phyloP scores from a whole-genome alignment of 2,797 vertebrate genomes.

The Chrysocyon brachyurus region DNA sequence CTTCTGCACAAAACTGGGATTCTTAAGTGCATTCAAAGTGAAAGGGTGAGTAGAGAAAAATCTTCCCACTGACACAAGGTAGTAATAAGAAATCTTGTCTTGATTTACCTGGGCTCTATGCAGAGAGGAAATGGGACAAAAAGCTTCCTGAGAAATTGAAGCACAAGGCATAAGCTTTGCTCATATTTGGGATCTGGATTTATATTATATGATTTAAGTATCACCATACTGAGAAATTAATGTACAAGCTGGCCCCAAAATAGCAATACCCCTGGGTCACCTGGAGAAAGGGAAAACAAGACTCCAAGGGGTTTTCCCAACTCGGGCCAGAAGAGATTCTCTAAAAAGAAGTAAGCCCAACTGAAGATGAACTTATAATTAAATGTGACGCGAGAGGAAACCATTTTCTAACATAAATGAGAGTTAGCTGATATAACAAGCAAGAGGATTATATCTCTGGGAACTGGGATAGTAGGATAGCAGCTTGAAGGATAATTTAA shows the following conservation, averaged over 20 bases:
- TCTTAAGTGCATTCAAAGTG: neutral
- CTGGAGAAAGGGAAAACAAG: conserved; percentile 51
- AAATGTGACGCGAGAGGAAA: conserved; percentile 11
- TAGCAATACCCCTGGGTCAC: neutral
- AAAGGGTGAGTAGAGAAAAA: neutral
- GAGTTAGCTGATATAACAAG: neutral
- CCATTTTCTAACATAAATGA: conserved; percentile 42
- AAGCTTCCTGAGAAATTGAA: conserved; percentile 37
- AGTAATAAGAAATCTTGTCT: conserved; percentile 43
- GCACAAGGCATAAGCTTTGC: neutral
- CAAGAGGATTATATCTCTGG: neutral
- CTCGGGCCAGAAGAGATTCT: conserved; percentile 25
- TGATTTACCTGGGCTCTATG: conserved; percentile 50
- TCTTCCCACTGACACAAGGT: neutral
- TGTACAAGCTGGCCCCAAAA: conserved; percentile 45
- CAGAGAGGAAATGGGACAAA: conserved; percentile 46
- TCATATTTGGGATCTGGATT: conserved; percentile 41
- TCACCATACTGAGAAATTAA: conserved; percentile 27
- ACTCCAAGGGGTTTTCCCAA: neutral
- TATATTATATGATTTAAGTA: conserved; percentile 25
- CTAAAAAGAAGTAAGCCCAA: conserved; percentile 48
- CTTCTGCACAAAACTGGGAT: neutral
- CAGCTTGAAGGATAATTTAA: conserved; percentile 54
- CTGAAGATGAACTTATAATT: conserved; percentile 45
- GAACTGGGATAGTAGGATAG: conserved; percentile 14